These are phyloP conservation scores for Otolemur crassicaudatus DNA, from an alignment of 2,797 vertebrate genomes.

Conservation along the genomic window DNA sequence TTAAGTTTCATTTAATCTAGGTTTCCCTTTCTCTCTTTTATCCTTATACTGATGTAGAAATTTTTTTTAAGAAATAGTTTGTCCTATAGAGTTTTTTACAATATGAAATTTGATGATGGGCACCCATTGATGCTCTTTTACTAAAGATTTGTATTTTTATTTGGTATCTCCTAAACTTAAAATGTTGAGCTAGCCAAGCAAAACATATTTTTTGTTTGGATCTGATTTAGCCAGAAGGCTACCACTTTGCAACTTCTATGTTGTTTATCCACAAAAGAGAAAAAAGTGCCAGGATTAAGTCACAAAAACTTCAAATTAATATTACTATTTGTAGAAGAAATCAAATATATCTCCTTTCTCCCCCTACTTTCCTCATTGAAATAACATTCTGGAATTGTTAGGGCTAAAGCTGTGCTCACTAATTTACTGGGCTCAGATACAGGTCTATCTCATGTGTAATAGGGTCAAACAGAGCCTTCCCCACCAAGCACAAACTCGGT, in stretches of 20 bases:
- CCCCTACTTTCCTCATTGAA: background rate
- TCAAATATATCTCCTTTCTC: background rate
- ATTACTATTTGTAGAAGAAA: background rate
- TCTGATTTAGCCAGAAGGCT: background rate
- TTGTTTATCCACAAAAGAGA: conserved; percentile 25
- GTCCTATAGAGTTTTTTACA: background rate
- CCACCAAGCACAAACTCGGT: background rate
- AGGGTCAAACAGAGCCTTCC: background rate
- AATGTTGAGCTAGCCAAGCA: conserved; percentile 8
- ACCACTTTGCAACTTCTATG: background rate
- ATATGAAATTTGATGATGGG: background rate
- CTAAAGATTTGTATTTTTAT: background rate
- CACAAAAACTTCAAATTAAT: conserved; percentile 32
- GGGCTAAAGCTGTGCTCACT: background rate
- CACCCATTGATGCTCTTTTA: background rate
- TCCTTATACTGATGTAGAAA: background rate
- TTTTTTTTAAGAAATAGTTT: background rate
- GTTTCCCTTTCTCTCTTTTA: background rate
- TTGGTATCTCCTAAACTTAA: conserved; percentile 7
- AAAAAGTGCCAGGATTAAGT: background rate
- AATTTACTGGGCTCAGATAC: background rate
- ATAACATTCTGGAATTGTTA: conserved; percentile 12
- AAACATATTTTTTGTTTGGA: background rate
- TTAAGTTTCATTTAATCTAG: conserved; percentile 10
- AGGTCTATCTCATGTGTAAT: background rate